phyloP scores from a whole-genome alignment of 1,140 invertebrate species.

The Phocides pigmalion region DNA sequence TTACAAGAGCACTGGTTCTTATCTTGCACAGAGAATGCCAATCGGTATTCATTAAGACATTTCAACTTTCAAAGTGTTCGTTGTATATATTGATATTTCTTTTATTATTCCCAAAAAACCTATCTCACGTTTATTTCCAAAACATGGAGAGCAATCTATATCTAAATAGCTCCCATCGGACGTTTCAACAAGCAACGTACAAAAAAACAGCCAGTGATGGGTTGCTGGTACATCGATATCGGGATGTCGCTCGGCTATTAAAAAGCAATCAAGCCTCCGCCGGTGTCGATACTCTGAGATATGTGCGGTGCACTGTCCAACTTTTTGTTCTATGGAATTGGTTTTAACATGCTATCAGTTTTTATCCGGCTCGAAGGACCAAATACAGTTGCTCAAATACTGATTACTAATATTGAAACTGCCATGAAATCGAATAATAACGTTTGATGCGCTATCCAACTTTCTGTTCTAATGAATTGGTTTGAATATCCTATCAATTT shows the following conservation, averaged over 20 bases:
- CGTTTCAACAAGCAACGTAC: slow-evolving; percentile 29
- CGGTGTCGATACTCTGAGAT: slow-evolving; percentile 23
- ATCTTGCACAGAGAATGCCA: too few relatives aligned
- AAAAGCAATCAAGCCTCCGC: slow-evolving; percentile 50
- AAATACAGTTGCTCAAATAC: too few relatives aligned
- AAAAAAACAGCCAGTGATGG: slow-evolving; percentile 23
- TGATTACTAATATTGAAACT: too few relatives aligned
- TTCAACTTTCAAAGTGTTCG: too few relatives aligned
- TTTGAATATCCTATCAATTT: too few relatives aligned
- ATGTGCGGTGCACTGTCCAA: slow-evolving; percentile 16
- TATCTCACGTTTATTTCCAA: neutral
- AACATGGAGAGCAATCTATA: slow-evolving; percentile 14
- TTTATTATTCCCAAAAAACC: too few relatives aligned
- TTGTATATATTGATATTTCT: too few relatives aligned
- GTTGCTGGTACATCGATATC: slow-evolving; percentile 37
- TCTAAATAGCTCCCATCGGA: slow-evolving; percentile 31
- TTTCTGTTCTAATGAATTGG: too few relatives aligned
- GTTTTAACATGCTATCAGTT: neutral
- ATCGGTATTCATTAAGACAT: too few relatives aligned
- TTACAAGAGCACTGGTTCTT: too few relatives aligned
- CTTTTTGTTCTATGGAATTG: slow-evolving; percentile 11
- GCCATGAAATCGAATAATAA: too few relatives aligned
- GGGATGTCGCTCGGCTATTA: slow-evolving; percentile 46
- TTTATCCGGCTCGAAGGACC: neutral
- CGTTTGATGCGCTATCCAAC: too few relatives aligned